Evolutionary conservation across 2,113 vertebrate species (phyloP).

Genomic region (Colaptes auratus): DNA sequence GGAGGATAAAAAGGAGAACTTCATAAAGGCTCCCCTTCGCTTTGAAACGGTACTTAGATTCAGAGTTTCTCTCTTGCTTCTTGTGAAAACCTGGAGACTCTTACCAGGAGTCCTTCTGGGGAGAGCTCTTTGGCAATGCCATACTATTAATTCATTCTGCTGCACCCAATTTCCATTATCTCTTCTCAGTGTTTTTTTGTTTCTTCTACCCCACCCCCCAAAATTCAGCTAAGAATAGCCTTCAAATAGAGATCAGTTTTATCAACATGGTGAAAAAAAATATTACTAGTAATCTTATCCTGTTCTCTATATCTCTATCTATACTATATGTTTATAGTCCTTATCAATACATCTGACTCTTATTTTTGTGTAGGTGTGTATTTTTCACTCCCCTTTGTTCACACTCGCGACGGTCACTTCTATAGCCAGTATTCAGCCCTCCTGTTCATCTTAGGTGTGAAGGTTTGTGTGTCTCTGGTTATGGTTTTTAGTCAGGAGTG

Average conservation of each 20-base stretch:
- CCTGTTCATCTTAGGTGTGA: not conserved
- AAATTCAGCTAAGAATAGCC: not conserved
- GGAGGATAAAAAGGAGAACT: not conserved
- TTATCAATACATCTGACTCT: accelerated
- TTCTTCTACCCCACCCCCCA: not conserved
- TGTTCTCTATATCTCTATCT: not conserved
- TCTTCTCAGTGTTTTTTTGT: not conserved
- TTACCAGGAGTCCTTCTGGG: not conserved
- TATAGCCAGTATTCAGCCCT: not conserved
- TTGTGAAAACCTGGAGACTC: not conserved
- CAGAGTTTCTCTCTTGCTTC: not conserved
- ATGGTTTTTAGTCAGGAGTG: not conserved
- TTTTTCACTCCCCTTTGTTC: not conserved
- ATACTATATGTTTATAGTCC: not conserved
- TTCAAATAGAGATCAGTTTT: not conserved
- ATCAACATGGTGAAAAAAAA: not conserved
- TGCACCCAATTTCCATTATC: not conserved
- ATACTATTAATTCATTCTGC: not conserved
- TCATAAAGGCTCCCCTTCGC: not conserved
- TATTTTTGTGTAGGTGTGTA: accelerated
- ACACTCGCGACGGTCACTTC: not conserved
- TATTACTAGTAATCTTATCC: not conserved
- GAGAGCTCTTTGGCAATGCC: not conserved
- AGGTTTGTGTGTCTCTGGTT: not conserved
- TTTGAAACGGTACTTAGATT: not conserved